Base-by-base conservation (phyloP, 1,140 invertebrate species). In the Cyphomyrmex costatus region DNA sequence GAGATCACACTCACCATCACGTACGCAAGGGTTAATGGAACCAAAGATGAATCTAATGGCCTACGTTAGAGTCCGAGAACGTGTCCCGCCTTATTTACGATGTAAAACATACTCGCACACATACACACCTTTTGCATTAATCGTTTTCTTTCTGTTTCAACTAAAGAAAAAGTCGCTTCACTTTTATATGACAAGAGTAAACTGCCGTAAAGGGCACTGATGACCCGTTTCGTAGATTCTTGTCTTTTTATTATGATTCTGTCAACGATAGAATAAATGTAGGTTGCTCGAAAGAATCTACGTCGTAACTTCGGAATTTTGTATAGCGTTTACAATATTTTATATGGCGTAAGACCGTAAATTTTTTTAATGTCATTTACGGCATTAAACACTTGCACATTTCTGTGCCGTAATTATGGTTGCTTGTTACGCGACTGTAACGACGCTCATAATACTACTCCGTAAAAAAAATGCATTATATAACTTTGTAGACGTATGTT, bases 21-120 rank as follows among this genome's bases (percentile, higher is more conserved):
- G 83, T 90, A 88, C 82, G 65, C 53, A 71, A 60, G 61, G 53
- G 66, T 88, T 90, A 90, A 88, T 90, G 86, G 71, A 83, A 46
- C 42, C 51, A 36, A n/a, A 79, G 78, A 88, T 77, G 77, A 90
- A 82, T 71, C 65, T 53, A 79, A 86, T 73, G 73, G 61, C 27
- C 33, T 33, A 33, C 33, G 70, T 90, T 86, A 84, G 24, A 14
- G 10, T 49, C 58, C 6, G 74, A 66, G 36, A 86, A 77, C 79
- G 85, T 85, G 76, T 87, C 86, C 53, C 33, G 51, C 19, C 53
- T 85, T 90, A 89, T 90, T 90, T 87, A 91, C 76, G 63, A 53
- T 61, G 24, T 36, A 79, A 70, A 60, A 65, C 8, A 73, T 49
- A 53, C 10, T 49, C 30, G 49, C 24, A 30, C 78, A 33, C 36